Conservation (phyloP, 2,888 invertebrate species). For the Limnephilus lunatus region DNA sequence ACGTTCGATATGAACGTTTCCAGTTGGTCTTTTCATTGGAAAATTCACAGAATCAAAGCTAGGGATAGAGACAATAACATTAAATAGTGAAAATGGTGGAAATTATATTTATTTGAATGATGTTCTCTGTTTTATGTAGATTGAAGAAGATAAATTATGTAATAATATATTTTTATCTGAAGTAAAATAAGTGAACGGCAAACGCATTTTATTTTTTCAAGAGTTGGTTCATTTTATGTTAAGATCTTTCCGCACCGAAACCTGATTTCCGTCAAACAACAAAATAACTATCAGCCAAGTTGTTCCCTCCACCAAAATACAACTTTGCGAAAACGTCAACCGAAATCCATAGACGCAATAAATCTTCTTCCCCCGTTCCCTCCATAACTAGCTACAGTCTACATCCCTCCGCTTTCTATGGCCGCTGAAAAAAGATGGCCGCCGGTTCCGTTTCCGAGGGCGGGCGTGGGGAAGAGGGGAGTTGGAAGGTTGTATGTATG, state of each 20-base stretch:
- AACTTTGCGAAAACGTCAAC: conserved; percentile 25
- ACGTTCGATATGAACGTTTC: too few relatives aligned
- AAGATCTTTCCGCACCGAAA: background rate
- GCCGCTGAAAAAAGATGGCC: conserved; percentile 55
- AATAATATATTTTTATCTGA: too few relatives aligned
- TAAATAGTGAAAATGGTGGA: too few relatives aligned
- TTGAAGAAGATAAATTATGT: too few relatives aligned
- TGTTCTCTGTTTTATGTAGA: too few relatives aligned
- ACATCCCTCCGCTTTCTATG: conserved; percentile 43
- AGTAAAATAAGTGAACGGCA: too few relatives aligned
- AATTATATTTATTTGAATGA: too few relatives aligned
- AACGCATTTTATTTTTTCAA: too few relatives aligned
- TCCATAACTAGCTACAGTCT: background rate
- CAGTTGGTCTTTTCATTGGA: too few relatives aligned
- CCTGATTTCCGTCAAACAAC: background rate
- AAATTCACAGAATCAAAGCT: too few relatives aligned
- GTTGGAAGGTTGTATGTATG: conserved; percentile 66
- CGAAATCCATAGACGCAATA: conserved; percentile 42
- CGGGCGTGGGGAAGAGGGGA: conserved; percentile 68
- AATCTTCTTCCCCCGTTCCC: conserved; percentile 24
- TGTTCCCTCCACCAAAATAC: background rate
- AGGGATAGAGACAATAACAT: too few relatives aligned
- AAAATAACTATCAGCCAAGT: background rate
- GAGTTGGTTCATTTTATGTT: background rate
- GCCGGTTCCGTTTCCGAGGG: conserved; percentile 44